phyloP scores from a whole-genome alignment of 1,140 invertebrate genomes.

The Drosophila ananassae region DNA sequence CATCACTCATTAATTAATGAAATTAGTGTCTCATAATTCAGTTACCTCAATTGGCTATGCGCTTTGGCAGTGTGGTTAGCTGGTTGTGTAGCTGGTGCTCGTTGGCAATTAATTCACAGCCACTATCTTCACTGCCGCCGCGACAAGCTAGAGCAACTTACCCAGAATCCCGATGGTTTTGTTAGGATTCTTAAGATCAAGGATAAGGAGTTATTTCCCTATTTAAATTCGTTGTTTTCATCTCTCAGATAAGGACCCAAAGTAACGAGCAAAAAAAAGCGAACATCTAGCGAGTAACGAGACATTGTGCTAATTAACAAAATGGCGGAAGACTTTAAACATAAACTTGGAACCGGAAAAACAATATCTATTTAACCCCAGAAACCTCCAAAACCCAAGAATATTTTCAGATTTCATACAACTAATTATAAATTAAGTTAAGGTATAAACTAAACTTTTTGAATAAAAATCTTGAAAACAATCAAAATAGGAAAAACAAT shows the following conservation, averaged over 20 bases:
- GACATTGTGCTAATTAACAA: too few relatives aligned
- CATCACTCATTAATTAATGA: conserved; percentile 12
- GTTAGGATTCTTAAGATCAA: background rate
- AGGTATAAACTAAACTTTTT: too few relatives aligned
- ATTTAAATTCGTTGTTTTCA: background rate
- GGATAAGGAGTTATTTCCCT: too few relatives aligned
- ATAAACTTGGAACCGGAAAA: too few relatives aligned
- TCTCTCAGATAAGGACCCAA: too few relatives aligned
- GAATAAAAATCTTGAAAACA: background rate
- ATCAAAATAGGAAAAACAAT: conserved; percentile 31
- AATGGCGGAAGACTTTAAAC: too few relatives aligned
- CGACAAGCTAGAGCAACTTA: conserved; percentile 85
- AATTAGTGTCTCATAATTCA: conserved; percentile 30
- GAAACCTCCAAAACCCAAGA: too few relatives aligned
- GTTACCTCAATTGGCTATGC: conserved; percentile 85
- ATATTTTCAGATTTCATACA: too few relatives aligned
- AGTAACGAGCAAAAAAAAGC: too few relatives aligned
- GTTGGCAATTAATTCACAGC: conserved; percentile 88
- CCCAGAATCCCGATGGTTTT: background rate
- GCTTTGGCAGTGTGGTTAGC: conserved; percentile 99
- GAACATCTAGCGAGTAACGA: too few relatives aligned
- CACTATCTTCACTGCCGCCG: conserved; percentile 97
- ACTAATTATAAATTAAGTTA: too few relatives aligned
- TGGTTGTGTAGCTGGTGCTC: conserved; percentile 91
- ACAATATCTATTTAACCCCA: too few relatives aligned